Base-by-base conservation (phyloP, 2,113 vertebrate genomes). In the Pogonocichla stellata region DNA sequence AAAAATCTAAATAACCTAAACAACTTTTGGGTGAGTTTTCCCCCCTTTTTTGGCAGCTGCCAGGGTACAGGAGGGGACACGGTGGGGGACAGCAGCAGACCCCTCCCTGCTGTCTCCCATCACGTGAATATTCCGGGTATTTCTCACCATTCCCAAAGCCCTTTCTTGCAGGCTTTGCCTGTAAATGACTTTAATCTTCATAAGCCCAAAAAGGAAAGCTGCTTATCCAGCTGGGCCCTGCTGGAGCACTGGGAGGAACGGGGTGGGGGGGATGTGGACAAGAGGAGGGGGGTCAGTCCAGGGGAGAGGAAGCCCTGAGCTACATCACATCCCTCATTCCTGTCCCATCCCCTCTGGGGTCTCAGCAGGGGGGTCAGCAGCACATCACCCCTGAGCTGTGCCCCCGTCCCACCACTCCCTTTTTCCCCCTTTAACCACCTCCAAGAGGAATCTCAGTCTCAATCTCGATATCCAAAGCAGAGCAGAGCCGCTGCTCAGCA, bases 161-260 rank as follows among this genome's bases (percentile, higher is more conserved):
- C 11, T 86, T 95, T 58, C 94, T 92, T 57, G 56, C 69, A 25
- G 82, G 88, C 95, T 94, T 93, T 94, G 88, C 82, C 88, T 83
- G 57, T 48, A 97, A 94, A 94, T 84, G 64, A 97, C 88, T 96
- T 97, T 94, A 96, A 95, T 95, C 96, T 94, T 95, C 69, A 10
- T 95, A 95, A 95, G 92, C 94, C 75, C 33, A 0, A 31, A 73
- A 97, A 94, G 91, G 58, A 97, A 96, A 97, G 94, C 95, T 61
- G 95, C 96, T 96, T 95, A 96, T 74, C 20, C 0, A 1, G 83
- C 80, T 48, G 64, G 51, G 40, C 71, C 66, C 48, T 62, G 82
- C 42, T 1, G n/a, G 83, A 82, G 85, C 31, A 0, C 40, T 4
- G 17, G 18, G 67, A 81, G 33, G 65, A 71, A 45, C 3, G 18